phyloP scores from a whole-genome alignment of 2,888 invertebrate genomes.

The Diloba caeruleocephala region DNA sequence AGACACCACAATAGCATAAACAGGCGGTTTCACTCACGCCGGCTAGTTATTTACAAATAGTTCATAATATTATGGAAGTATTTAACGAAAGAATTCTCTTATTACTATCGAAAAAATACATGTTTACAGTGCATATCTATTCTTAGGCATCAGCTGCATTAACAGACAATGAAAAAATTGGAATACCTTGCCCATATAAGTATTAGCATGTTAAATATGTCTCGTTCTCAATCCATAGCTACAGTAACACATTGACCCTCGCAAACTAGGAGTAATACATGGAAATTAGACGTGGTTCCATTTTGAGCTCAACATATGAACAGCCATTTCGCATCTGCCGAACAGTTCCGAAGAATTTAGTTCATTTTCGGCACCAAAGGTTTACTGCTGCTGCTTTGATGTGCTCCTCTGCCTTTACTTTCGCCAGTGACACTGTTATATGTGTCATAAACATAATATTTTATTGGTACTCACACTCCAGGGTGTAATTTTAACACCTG shows the following conservation, averaged over 20 bases:
- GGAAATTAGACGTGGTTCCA: constrained; percentile 11
- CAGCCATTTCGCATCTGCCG: constrained; percentile 1
- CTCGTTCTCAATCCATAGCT: neutral
- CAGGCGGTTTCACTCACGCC: no score
- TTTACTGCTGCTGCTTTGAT: constrained; percentile 40
- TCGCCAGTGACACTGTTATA: constrained; percentile 35
- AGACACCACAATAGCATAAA: neutral
- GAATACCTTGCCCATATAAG: no score
- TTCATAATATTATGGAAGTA: no score
- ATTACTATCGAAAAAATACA: no score
- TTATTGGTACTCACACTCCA: constrained; percentile 28
- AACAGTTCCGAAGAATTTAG: constrained; percentile 15
- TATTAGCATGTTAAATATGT: neutral
- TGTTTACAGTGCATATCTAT: no score
- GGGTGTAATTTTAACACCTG: constrained; percentile 29
- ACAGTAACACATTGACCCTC: neutral
- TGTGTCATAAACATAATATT: constrained; percentile 44
- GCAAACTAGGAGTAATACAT: neutral
- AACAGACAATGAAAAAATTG: no score
- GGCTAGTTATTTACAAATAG: no score
- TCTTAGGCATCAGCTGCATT: no score
- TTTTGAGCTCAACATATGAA: constrained; percentile 10
- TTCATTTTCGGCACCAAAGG: constrained; percentile 38
- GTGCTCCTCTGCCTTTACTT: constrained; percentile 26
- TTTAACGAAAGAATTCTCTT: no score